Conservation (phyloP, 2,888 invertebrate species). For the Troides aeacus region DNA sequence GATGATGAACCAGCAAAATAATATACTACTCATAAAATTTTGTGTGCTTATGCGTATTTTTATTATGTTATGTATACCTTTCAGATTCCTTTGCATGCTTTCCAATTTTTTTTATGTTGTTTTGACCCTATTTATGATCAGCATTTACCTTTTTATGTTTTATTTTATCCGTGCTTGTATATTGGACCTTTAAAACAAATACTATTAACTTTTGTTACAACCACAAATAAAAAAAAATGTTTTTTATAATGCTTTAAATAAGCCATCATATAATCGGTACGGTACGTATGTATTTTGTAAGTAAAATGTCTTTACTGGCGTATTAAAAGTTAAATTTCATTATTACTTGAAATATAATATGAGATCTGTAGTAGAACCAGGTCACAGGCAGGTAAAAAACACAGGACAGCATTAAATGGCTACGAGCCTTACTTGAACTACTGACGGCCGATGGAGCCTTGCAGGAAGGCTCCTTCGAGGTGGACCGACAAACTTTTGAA, state of each 20-base stretch:
- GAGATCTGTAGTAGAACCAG: no score
- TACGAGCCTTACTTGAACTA: no score
- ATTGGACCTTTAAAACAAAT: conserved; percentile 63
- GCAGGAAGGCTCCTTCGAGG: no score
- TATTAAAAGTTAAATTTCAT: no score
- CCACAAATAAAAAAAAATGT: conserved; percentile 11
- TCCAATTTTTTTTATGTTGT: conserved; percentile 45
- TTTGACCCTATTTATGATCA: conserved; percentile 38
- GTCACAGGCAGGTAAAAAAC: no score
- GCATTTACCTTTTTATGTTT: conserved; percentile 23
- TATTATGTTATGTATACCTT: not conserved
- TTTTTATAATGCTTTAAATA: conserved; percentile 12
- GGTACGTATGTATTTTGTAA: conserved; percentile 1
- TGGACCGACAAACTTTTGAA: not conserved
- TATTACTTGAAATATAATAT: no score
- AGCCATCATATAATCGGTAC: not conserved
- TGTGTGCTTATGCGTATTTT: not conserved
- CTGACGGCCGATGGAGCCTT: no score
- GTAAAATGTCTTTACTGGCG: no score
- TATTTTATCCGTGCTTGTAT: conserved; percentile 54
- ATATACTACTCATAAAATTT: no score
- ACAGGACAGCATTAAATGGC: no score
- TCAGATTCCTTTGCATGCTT: conserved; percentile 25
- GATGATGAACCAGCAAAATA: no score
- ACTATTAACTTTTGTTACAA: not conserved